Evolutionary conservation across 2,888 invertebrate species (phyloP), one percentile per base, ranked within the genome.

Genomic region (Blomia tropicalis): DNA sequence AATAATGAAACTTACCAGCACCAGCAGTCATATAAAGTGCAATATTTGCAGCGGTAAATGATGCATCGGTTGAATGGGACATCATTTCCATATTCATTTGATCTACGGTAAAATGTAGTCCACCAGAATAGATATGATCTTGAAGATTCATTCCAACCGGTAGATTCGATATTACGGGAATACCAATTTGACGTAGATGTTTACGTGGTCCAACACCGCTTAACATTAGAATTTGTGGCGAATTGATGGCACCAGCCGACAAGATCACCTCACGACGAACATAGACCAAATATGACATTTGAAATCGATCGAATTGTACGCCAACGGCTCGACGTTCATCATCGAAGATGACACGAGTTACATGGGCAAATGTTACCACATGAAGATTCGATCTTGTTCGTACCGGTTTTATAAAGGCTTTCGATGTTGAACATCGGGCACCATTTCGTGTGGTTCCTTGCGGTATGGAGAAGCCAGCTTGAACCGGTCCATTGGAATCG

Each of bases 221-320:
- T 0, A 96, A 74, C 89, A 95, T 89, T 43, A 96, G 74, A 1
- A 96, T 71, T 72, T 98, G 95, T 0, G 96, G 90, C 0, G 92
- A 86, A 72, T 92, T 93, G 0, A 98, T 80, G 0, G 93, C 81
- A 0, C 96, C 96, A 0, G 84, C 90, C 1, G 88, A 87, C 1
- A 96, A 71, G 58, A 96, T 85, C 0, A 96, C 85, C 73, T 91
- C 91, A 72, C 85, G 88, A 32, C 79, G 79, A 0, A 89, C 87
- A 63, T 83, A 76, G 1, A 88, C 81, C 58, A 84, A 79, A 69
- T 83, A 81, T 0, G 84, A 71, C 74, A 82, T 81, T 58, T 82
- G 82, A 59, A 85, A 82, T 51, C 85, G 79, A 2, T 84, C 75
- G 70, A 88, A 86, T 71, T 87, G 85, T 0, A 90, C 83, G 0